A percentile compares a stretch with the other conserved stretches of the same genome.
Evolutionary conservation across 2,797 vertebrate genomes (phyloP).

Genomic region (Trematomus bernacchii): DNA sequence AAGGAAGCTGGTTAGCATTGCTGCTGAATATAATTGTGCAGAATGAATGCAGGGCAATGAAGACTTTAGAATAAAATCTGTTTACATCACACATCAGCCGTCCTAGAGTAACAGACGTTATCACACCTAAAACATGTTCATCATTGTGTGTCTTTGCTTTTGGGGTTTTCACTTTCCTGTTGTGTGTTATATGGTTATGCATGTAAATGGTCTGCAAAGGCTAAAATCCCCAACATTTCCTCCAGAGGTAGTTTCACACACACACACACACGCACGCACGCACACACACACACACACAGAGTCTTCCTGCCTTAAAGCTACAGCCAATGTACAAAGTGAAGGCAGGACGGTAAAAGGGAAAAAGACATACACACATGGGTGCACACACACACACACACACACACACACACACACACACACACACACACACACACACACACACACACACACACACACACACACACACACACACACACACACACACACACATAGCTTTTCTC

Average conservation of each 20-base stretch:
- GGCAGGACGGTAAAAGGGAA: too few species aligned
- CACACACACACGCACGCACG: conserved; percentile 28
- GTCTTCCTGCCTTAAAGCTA: too few species aligned
- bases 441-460: conserved; percentile 17
- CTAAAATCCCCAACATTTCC: too few species aligned
- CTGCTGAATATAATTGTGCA: not conserved
- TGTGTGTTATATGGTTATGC: too few species aligned
- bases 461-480: not conserved
- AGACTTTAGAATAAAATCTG: not conserved
- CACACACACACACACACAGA: conserved; percentile 1
- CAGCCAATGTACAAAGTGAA: too few species aligned
- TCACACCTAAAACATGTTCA: too few species aligned
- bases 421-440: conserved; percentile 28
- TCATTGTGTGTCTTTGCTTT: too few species aligned
- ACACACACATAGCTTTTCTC: conserved; percentile 51
- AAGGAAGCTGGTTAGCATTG: not conserved
- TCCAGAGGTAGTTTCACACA: not conserved
- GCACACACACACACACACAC: too few species aligned
- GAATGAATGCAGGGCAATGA: not conserved
- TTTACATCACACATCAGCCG: not conserved
- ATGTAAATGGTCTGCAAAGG: too few species aligned
- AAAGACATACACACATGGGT: too few species aligned
- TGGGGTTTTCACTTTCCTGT: too few species aligned
- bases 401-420: conserved; percentile 36
- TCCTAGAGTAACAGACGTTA: too few species aligned